phyloP scores from a whole-genome alignment of 1,140 invertebrate species.

The Aphaenogaster floridana region DNA sequence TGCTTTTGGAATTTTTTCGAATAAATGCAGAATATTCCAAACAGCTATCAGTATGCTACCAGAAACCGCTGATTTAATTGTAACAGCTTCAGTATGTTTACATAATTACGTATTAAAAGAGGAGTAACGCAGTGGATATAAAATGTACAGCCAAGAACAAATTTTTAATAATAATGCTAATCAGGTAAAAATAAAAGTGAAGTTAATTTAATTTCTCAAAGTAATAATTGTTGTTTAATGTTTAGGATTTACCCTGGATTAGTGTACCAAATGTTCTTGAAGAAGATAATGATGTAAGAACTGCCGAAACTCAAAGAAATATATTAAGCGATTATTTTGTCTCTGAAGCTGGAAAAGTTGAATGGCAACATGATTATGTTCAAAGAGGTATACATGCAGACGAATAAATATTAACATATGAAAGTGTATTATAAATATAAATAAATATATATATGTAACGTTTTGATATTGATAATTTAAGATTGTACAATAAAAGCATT shows the following conservation, averaged over 20 bases:
- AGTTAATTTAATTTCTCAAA: too few relatives aligned
- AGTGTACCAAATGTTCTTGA: background rate
- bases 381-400: background rate
- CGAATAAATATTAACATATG: background rate
- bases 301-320: background rate
- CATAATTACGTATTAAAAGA: slow-evolving; percentile 4
- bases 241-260: background rate
- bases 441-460: too few relatives aligned
- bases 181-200: background rate
- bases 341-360: background rate
- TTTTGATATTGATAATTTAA: too few relatives aligned
- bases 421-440: too few relatives aligned
- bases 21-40: slow-evolving; percentile 55
- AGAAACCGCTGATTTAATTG: slow-evolving; percentile 15
- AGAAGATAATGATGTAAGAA: background rate
- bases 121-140: background rate
- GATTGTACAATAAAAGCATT: too few relatives aligned
- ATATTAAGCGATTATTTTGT: background rate
- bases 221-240: too few relatives aligned
- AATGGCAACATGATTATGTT: background rate
- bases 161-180: background rate
- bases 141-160: background rate
- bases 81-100: background rate
- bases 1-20: slow-evolving; percentile 38
- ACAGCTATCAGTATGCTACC: background rate